Percentiles rank a stretch among this genome's conserved stretches.
These are phyloP conservation scores for Galeopterus variegatus DNA, from an alignment of 2,113 vertebrate species.

Conservation along the genomic window DNA sequence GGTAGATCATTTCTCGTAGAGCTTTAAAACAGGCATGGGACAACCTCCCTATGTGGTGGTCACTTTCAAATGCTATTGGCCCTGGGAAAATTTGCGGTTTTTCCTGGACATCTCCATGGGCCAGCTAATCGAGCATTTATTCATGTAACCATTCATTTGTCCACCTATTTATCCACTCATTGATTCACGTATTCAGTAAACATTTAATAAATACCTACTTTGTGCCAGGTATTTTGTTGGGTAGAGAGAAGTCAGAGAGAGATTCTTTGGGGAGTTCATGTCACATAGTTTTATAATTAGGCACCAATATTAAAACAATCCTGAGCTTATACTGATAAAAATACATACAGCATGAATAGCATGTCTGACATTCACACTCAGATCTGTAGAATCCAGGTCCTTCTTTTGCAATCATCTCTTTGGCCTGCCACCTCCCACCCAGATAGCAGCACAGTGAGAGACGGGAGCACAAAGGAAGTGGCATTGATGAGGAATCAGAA, in stretches of 20 bases:
- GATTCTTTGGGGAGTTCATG: neutral
- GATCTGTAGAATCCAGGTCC: accelerated
- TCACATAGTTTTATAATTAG: neutral
- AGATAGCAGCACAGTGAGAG: accelerated
- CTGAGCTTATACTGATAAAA: neutral
- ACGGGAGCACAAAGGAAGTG: neutral
- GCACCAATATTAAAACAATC: neutral
- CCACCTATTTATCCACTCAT: neutral
- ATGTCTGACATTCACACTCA: neutral
- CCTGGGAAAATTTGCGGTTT: neutral
- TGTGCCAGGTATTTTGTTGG: neutral
- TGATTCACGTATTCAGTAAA: neutral
- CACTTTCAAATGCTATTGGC: neutral
- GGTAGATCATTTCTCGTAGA: neutral
- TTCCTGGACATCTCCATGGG: neutral
- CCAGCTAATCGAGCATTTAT: neutral
- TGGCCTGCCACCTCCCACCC: no score
- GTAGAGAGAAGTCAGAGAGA: neutral
- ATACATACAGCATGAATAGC: neutral
- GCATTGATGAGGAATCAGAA: neutral
- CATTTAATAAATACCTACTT: neutral
- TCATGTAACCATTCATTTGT: neutral
- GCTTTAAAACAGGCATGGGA: neutral
- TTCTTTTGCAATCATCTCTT: neutral
- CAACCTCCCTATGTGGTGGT: neutral